Evolutionary conservation across 2,888 invertebrate species (phyloP).

Genomic region (Hyposoter didymator): DNA sequence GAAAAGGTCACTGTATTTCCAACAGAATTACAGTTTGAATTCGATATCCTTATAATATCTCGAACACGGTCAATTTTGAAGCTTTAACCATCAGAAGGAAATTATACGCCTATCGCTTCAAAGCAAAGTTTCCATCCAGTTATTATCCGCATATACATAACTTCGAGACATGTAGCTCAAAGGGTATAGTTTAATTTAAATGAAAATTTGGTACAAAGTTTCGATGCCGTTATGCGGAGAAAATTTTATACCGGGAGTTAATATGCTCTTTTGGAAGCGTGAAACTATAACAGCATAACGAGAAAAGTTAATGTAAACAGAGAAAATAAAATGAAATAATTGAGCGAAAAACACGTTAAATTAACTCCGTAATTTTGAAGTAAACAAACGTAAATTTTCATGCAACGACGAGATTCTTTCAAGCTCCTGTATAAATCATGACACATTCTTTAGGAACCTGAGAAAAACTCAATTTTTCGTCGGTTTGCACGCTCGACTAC

Average conservation of each 20-base stretch:
- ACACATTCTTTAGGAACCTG: background rate
- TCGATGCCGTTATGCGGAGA: background rate
- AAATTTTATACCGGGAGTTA: background rate
- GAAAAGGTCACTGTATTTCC: background rate
- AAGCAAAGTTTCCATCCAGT: background rate
- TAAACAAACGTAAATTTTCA: background rate
- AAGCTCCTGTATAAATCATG: background rate
- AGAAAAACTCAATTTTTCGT: background rate
- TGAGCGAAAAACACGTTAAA: background rate
- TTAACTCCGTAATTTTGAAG: background rate
- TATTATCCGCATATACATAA: background rate
- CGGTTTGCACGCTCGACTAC: background rate
- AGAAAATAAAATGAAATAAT: background rate
- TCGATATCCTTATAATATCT: slow-evolving; percentile 5
- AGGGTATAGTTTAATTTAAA: background rate
- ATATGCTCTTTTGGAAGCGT: background rate
- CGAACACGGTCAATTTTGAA: background rate
- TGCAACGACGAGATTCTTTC: background rate
- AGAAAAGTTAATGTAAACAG: slow-evolving; percentile 4
- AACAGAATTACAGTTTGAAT: background rate
- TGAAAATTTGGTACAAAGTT: slow-evolving; percentile 10
- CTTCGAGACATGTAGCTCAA: background rate
- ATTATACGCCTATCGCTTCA: background rate
- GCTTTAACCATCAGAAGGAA: background rate
- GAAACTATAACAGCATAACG: background rate